Base-by-base conservation (phyloP, 92 coral and sea anemone species). In the Palythoa caribaeorum region DNA sequence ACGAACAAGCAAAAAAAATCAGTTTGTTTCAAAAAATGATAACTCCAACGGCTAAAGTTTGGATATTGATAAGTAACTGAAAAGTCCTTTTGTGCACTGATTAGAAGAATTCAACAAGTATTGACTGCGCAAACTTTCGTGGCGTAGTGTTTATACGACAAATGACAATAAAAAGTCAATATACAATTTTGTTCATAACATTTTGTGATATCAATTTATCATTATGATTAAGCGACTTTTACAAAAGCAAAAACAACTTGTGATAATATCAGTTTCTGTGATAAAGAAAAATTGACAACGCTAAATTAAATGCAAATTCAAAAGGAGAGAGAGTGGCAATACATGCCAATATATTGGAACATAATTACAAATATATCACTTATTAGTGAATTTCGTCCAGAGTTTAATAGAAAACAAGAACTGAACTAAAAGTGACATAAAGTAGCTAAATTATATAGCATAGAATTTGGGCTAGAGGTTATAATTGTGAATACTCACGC, bases 401-500 rank as follows among this genome's bases (percentile, higher is more conserved):
- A 55, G 9, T 55, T 55, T 55, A 11, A 55, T 55, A 2, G 62
- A 55, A 55, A 55, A 55, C 12, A 55, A 55, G 62, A 55, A 9
- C 62, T 55, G 62, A 55, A 55, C 62, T 55, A 55, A 7, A 6
- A 7, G 62, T 55, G 62, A 55, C 62, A 55, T 55, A 55, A 55
- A 9, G 62, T 6, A 55, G 62, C 12, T 9, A 55, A 78, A 4
- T 10, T 77, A n/a, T 21, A 20, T 76, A 52, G 13, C 7, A 76
- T 39, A 50, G 21, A 50, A 47, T 3, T 17, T 54, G 51, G 1
- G 28, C 36, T 63, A 9, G 70, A 63, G 8, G 70, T 63, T 63
- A 63, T 63, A 6, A 63, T 8, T 6, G 40, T n/a, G 48, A 47
- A 17, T 66, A 81, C 86, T 81, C 86, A 81, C 86, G 48, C 86